Evolutionary conservation across 2,113 vertebrate genomes (phyloP), one percentile per base, ranked within the genome.

Genomic region (Dolichotis patagonum): DNA sequence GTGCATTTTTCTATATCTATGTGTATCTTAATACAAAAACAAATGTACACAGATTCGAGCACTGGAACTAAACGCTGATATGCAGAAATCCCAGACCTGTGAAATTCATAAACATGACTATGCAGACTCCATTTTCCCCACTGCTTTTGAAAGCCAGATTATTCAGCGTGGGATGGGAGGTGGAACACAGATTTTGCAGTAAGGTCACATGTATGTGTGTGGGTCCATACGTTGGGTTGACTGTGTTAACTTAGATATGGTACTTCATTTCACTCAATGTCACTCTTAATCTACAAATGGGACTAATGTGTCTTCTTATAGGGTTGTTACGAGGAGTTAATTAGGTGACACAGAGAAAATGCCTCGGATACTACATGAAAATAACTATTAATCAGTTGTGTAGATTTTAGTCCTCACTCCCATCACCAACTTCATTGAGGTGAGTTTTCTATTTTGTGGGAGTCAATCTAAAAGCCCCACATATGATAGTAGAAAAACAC

Each of bases 361-460:
- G 22, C 65, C n/a, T 32, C 28, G 14, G 38, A 4, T 8, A 32
- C 9, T 52, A n/a, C 30, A n/a, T 38, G 11, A 67, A 49, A 6
- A n/a, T 49, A 30, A 19, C n/a, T n/a, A n/a, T n/a, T 10, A 0
- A 14, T 85, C 56, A 28, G 30, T 83, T 5, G 19, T 26, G 2
- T 3, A 4, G 10, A 2, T 12, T 63, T 30, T 22, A 38, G 0
- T 0, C 7, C 35, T 63, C 20, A 3, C 19, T 85, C 24, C 56
- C 62, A 52, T 41, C 6, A 7, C 75, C 60, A 35, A 5, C 60
- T 41, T 78, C 54, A 16, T 22, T 52, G 71, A 60, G 49, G 1
- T 60, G 35, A 91, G 9, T 85, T 78, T 46, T 77, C 14, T 90
- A 26, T 52, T 38, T 26, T 16, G 12, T n/a, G 41, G 20, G 92